Evolutionary conservation across 2,113 vertebrate species (phyloP).

Genomic region (Strix uralensis): DNA sequence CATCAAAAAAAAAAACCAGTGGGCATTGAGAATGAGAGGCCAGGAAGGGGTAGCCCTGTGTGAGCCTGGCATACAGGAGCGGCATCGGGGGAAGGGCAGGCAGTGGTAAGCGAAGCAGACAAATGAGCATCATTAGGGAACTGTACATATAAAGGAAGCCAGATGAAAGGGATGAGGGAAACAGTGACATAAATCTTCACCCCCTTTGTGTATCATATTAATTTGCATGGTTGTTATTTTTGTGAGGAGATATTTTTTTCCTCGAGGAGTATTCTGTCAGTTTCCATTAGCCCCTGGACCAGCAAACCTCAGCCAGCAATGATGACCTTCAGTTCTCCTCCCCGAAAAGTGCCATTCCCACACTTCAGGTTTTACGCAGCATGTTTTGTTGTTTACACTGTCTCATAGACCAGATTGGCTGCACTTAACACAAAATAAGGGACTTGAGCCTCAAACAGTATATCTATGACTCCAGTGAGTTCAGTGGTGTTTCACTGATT

Average conservation of each 20-base stretch:
- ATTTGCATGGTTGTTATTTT: conserved; percentile 50
- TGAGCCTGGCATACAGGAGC: not conserved
- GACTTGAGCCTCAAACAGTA: not conserved
- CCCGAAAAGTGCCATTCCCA: not conserved
- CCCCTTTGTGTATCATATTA: not conserved
- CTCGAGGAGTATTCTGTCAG: conserved; percentile 20
- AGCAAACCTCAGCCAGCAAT: not conserved
- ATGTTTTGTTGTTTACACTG: not conserved
- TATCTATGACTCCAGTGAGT: not conserved
- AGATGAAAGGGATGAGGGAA: not conserved
- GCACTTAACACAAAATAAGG: not conserved
- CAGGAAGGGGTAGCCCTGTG: not conserved
- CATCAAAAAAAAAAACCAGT: not conserved
- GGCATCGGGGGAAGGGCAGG: not conserved
- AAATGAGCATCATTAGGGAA: conserved; percentile 31
- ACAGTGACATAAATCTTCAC: conserved; percentile 32
- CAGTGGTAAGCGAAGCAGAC: not conserved
- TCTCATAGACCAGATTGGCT: not conserved
- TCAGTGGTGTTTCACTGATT: not conserved
- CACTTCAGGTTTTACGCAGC: not conserved
- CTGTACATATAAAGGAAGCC: not conserved
- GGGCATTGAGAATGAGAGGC: not conserved
- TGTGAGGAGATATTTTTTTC: not conserved
- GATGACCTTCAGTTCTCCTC: conserved; percentile 15
- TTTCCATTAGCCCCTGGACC: conserved; percentile 10